Percentiles rank a stretch among this genome's conserved stretches.
These are phyloP conservation scores for Atherinosoma microstoma DNA, from an alignment of 2,797 vertebrate species.

Conservation along the genomic window DNA sequence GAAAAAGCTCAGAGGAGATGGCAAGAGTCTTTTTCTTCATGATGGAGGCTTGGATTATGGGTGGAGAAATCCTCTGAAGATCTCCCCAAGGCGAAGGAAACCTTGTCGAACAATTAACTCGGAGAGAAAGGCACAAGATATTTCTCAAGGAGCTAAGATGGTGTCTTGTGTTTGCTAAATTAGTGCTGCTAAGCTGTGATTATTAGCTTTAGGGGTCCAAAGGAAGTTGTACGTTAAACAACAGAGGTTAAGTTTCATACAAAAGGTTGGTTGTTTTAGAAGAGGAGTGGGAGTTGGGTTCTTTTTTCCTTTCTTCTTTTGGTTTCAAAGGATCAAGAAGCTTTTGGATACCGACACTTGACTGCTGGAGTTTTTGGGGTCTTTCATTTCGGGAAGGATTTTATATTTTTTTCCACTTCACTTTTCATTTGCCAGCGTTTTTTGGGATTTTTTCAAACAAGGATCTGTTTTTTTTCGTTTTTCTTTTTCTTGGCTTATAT, in stretches of 20 bases:
- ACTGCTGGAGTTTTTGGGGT: conserved; percentile 71
- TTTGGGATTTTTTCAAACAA: conserved; percentile 69
- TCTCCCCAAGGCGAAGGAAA: conserved; percentile 52
- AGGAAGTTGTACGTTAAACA: conserved; percentile 39
- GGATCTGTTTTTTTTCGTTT: conserved; percentile 69
- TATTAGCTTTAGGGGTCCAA: conserved; percentile 36
- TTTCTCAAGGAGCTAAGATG: conserved; percentile 64
- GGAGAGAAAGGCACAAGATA: conserved; percentile 40
- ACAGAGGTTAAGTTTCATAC: conserved; percentile 25
- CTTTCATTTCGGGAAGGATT: conserved; percentile 68
- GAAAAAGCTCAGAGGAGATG: conserved; percentile 56
- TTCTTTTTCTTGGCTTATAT: conserved; percentile 62
- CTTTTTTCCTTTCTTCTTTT: conserved; percentile 49
- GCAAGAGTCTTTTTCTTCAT: conserved; percentile 39
- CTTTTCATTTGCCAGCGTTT: conserved; percentile 48
- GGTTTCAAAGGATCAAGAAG: conserved; percentile 61
- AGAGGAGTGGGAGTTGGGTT: conserved; percentile 38
- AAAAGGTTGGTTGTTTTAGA: conserved; percentile 48
- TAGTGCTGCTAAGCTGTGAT: conserved; percentile 40
- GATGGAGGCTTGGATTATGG: conserved; percentile 63
- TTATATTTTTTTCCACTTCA: conserved; percentile 25
- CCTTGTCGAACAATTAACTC: conserved; percentile 55
- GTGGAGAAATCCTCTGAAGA: conserved; percentile 70
- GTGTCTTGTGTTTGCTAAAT: conserved; percentile 61
- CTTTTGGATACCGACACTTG: conserved; percentile 70